A percentile compares a stretch with the other conserved stretches of the same genome.
Evolutionary conservation across 2,888 invertebrate species (phyloP).

Genomic region (Conops quadrifasciatus): DNA sequence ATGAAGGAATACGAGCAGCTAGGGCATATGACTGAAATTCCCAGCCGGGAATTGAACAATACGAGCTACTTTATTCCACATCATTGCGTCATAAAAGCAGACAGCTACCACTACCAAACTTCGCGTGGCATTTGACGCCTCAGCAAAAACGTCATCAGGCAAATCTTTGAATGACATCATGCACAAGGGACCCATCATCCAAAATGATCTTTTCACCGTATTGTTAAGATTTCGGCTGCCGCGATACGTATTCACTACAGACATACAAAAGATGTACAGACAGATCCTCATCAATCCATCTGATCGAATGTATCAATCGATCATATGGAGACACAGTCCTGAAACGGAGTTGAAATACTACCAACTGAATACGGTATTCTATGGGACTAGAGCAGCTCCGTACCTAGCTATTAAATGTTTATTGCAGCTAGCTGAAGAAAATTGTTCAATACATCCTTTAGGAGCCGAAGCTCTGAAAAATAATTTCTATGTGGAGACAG

Average conservation of each 20-base stretch:
- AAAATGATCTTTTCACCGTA: slow-evolving; percentile 15
- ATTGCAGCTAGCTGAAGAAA: neutral
- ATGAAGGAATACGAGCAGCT: neutral
- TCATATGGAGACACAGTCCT: slow-evolving; percentile 3
- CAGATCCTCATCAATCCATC: slow-evolving; percentile 15
- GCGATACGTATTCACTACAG: slow-evolving; percentile 16
- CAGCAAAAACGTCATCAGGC: slow-evolving; percentile 8
- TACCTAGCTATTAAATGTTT: slow-evolving; percentile 1
- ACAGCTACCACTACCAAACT: neutral
- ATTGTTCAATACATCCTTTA: neutral
- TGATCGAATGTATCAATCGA: neutral
- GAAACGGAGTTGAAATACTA: neutral
- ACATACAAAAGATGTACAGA: slow-evolving; percentile 25
- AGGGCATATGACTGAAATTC: neutral
- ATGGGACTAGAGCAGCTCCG: slow-evolving; percentile 5
- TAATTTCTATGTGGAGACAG: slow-evolving; percentile 16
- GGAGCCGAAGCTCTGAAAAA: neutral
- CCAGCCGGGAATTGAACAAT: neutral
- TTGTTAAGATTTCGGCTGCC: slow-evolving; percentile 24
- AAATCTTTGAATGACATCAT: neutral
- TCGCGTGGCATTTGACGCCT: neutral
- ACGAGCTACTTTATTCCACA: slow-evolving; percentile 5
- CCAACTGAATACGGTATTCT: neutral
- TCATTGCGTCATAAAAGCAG: neutral
- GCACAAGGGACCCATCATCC: neutral